Base-by-base conservation (phyloP, 2,113 vertebrate species). In the Myotis davidii region DNA sequence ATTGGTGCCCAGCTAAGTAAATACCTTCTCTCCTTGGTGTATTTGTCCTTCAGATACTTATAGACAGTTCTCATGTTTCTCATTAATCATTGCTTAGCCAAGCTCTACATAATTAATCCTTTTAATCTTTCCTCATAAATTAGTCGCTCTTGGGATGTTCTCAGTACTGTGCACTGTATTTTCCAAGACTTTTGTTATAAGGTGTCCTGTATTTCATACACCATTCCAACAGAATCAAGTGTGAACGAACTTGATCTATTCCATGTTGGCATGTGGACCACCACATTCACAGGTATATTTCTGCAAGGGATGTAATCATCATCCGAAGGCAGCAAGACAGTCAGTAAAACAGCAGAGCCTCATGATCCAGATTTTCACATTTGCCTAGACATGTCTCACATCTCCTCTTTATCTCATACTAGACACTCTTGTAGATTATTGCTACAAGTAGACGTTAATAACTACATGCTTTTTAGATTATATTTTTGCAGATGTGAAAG, bases 101-200 rank as follows among this genome's bases (percentile, higher is more conserved):
- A 45, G 69, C 64, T 86, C 29, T 93, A 96, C 78, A 81, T 79
- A 94, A 91, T 91, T 94, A 96, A 93, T 94, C 42, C 37, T 94
- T 96, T 95, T 95, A 91, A 91, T 95, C 21, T 90, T 93, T 94
- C 18, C 65, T 86, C 64, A 96, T 85, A 87, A 96, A 95, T 88
- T 84, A 88, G 48, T 89, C 37, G 82, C 56, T 91, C 74, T 82
- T 93, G 34, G 54, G 83, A 96, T 82, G 9, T 45, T 73, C 85
- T 95, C 69, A 92, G 76, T 20, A 54, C 42, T 85, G 9, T 86
- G 29, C n/a, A 88, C 54, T 39, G 37, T n/a, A 72, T 82, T 88
- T 52, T 39, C 50, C 56, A 8, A 88, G 82, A 73, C 34, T 72
- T 88, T 61, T n/a, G 5, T 91, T 52, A 85, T 34, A 72, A 59